These are phyloP conservation scores for Phymorhynchus buccinoides DNA, from an alignment of 1,140 invertebrate genomes.

Conservation along the genomic window DNA sequence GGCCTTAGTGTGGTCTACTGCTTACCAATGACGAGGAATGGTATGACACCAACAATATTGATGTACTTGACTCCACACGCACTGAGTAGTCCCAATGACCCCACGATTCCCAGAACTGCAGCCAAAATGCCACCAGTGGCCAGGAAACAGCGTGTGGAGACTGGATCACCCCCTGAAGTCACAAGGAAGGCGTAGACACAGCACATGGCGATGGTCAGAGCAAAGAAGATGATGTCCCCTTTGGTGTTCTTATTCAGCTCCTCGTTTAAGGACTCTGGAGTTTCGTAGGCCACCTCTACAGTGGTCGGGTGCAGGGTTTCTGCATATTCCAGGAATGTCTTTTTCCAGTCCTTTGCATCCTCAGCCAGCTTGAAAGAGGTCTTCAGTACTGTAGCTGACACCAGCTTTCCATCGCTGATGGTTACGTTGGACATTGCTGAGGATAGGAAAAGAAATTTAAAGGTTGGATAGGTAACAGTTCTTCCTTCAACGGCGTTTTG, in stretches of 20 bases:
- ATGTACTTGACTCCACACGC: conserved; percentile 94
- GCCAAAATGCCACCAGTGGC: conserved; percentile 93
- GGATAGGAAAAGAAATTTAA: neutral
- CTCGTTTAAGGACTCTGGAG: conserved; percentile 42
- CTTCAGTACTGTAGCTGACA: neutral
- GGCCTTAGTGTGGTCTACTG: no score
- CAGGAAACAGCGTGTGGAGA: conserved; percentile 89
- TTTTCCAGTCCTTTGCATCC: neutral
- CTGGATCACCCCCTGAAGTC: conserved; percentile 32
- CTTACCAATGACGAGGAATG: conserved; percentile 94
- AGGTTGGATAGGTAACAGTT: neutral
- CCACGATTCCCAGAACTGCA: conserved; percentile 88
- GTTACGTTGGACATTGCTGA: neutral
- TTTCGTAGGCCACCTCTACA: conserved; percentile 5
- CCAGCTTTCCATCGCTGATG: neutral
- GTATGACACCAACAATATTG: conserved; percentile 93
- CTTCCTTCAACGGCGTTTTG: neutral
- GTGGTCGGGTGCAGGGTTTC: neutral
- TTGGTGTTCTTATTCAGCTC: conserved; percentile 49
- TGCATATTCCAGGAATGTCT: neutral
- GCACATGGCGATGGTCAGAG: conserved; percentile 48
- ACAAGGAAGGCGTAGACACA: conserved; percentile 53
- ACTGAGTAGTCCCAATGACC: conserved; percentile 92
- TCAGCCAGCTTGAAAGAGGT: neutral
- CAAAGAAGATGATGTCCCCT: conserved; percentile 49